phyloP scores from a whole-genome alignment of 2,888 invertebrate genomes.

The Phymatocera aterrima region DNA sequence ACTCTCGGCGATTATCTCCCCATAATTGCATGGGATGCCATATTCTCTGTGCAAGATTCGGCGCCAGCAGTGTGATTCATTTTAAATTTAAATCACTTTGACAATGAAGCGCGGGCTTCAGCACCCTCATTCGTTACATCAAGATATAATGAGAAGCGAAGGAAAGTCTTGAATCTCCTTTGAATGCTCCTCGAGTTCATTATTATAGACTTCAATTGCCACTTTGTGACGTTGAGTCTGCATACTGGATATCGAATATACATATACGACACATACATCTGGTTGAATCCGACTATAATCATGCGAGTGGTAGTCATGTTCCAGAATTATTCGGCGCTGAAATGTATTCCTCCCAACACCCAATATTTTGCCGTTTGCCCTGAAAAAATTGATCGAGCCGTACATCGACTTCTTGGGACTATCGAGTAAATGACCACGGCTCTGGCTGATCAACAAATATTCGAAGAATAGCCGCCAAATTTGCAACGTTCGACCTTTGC shows the following conservation, averaged over 20 bases:
- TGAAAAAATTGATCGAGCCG: no score
- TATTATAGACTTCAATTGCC: constrained; percentile 25
- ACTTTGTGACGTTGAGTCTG: constrained; percentile 11
- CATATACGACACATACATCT: neutral
- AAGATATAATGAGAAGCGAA: constrained; percentile 16
- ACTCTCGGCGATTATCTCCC: neutral
- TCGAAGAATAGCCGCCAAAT: no score
- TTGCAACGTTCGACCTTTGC: no score
- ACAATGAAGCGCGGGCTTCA: constrained; percentile 11
- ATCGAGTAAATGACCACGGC: no score
- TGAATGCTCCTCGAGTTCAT: constrained; percentile 3
- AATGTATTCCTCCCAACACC: no score
- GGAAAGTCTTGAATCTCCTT: constrained; percentile 8
- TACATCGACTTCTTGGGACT: no score
- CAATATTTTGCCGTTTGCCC: no score
- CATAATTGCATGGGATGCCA: neutral
- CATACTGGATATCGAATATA: neutral
- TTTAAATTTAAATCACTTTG: constrained; percentile 4
- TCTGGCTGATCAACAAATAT: no score
- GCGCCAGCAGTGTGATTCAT: constrained; percentile 2
- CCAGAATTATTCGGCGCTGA: no score
- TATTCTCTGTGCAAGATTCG: neutral
- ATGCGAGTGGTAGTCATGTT: no score
- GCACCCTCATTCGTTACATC: constrained; percentile 22
- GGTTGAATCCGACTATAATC: no score